Evolutionary conservation across 2,797 vertebrate species (phyloP), one percentile per base, ranked within the genome.

Genomic region (Coregonus sp.): DNA sequence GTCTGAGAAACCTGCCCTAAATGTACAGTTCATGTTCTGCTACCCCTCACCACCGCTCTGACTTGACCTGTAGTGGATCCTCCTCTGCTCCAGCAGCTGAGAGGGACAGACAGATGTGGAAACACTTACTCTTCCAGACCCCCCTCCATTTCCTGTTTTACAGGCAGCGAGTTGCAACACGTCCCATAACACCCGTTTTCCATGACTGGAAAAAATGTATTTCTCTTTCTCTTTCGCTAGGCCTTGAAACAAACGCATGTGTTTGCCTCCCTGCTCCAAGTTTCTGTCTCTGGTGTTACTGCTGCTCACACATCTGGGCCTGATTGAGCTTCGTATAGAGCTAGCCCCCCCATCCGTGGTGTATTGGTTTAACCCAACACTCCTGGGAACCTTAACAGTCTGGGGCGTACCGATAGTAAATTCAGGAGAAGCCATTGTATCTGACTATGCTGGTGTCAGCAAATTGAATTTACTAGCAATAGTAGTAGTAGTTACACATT

Each of bases 231-330:
- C n/a, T 79, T 80, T 80, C 11, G 5, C 74, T 83, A 83, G 74
- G 63, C 80, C 75, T 81, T 40, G 69, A 73, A 81, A 80, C 84
- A 81, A n/a, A 11, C 73, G 68, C 9, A 11, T 35, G 11, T 70
- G 73, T 70, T 74, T 74, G 16, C n/a, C 72, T 31, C n/a, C n/a
- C 51, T 71, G 70, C 88, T 76, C 82, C 75, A 72, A 67, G 70
- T 87, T 82, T 85, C 68, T 75, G 56, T 80, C 70, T 35, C 70
- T 33, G 76, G 78, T n/a, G 80, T 84, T 47, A 80, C 15, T 81
- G 79, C 83, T 85, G 78, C 84, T 66, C 76, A 56, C 75, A 90
- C 91, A 92, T 92, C 91, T 93, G 92, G 88, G 75, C 91, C 79
- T 88, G 85, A 91, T 91, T 74, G 80, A 81, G 69, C 78, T 63